Evolutionary conservation across 2,113 vertebrate species (phyloP).

Genomic region (Oncorhynchus masou): DNA sequence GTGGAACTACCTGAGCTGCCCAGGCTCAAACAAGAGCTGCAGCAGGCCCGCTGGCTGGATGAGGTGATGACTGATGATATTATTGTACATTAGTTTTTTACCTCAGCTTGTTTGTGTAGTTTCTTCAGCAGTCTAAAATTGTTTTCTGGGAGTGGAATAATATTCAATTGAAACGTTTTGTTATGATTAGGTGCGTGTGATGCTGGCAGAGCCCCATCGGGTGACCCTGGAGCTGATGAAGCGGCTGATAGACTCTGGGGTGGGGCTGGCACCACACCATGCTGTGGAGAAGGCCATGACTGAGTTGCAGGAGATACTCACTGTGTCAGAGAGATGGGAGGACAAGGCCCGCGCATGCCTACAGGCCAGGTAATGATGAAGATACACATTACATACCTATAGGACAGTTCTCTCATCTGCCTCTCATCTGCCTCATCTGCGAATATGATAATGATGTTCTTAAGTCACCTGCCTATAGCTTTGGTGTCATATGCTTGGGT

Average conservation of each 20-base stretch:
- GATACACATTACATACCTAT: too few relatives aligned
- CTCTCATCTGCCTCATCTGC: too few relatives aligned
- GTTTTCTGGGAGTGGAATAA: too few relatives aligned
- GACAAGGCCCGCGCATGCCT: conserved; percentile 94
- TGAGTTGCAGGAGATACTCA: conserved; percentile 95
- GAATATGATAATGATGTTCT: too few relatives aligned
- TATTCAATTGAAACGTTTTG: too few relatives aligned
- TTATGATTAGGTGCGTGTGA: conserved; percentile 72
- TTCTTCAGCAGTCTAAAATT: too few relatives aligned
- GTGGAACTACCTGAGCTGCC: conserved; percentile 94
- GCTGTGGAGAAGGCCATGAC: conserved; percentile 98
- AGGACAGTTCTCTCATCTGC: too few relatives aligned
- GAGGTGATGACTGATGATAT: conserved; percentile 69
- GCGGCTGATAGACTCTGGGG: conserved; percentile 92
- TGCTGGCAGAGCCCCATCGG: conserved; percentile 88
- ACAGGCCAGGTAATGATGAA: conserved; percentile 84
- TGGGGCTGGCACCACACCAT: conserved; percentile 93
- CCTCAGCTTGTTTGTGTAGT: too few relatives aligned
- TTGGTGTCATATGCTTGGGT: not conserved
- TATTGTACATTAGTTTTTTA: too few relatives aligned
- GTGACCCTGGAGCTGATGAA: conserved; percentile 97
- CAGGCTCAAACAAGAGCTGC: conserved; percentile 90
- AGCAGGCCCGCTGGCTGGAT: conserved; percentile 97
- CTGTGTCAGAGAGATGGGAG: conserved; percentile 95
- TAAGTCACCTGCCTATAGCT: not conserved